Conservation (phyloP, 2,797 vertebrate genomes). For the Buphagus erythrorhynchus region DNA sequence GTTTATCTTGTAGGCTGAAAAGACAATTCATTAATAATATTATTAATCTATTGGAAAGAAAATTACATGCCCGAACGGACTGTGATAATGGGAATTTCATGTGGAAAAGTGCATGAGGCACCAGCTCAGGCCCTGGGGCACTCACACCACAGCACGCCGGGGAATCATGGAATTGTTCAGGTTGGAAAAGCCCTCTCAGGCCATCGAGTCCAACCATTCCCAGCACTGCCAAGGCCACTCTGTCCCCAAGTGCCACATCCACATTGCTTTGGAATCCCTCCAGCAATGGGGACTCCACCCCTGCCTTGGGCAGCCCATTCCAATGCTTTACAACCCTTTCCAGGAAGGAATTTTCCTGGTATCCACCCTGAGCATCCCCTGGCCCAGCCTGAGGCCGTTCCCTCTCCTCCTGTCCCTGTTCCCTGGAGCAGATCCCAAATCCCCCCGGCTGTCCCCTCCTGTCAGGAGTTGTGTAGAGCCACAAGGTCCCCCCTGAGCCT, state of each 20-base stretch:
- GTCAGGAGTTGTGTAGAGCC: neutral
- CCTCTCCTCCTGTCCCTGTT: neutral
- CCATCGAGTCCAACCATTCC: neutral
- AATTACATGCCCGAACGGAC: neutral
- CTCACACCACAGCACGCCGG: too few species aligned
- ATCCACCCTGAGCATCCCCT: accelerated
- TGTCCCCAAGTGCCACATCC: neutral
- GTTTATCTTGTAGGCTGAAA: neutral
- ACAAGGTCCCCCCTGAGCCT: neutral
- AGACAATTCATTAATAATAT: accelerated
- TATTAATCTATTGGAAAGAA: neutral
- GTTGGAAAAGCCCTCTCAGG: neutral
- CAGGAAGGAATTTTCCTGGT: neutral
- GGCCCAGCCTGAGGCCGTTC: neutral
- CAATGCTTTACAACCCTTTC: accelerated
- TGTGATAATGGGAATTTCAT: neutral
- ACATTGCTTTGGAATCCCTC: accelerated
- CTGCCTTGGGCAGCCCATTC: neutral
- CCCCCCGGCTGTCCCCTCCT: neutral
- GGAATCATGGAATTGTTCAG: accelerated
- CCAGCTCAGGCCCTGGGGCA: neutral
- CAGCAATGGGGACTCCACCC: accelerated
- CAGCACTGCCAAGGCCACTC: neutral
- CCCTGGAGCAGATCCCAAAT: neutral
- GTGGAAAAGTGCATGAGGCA: neutral